A percentile compares a stretch with the other conserved stretches of the same genome.
phyloP scores from a whole-genome alignment of 2,888 invertebrate species.

The Scaeva pyrastri region DNA sequence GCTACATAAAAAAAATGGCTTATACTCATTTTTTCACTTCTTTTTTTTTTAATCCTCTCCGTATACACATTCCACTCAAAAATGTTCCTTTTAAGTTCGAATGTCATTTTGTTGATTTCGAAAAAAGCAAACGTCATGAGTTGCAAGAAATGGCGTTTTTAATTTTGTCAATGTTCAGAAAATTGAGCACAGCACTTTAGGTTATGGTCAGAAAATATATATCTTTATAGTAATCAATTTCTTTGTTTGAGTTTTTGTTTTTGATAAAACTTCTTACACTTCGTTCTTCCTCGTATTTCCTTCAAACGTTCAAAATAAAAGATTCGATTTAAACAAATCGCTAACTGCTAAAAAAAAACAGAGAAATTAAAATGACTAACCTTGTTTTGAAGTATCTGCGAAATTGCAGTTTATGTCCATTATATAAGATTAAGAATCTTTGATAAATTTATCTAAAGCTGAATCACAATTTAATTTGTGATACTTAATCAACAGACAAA shows the following conservation, averaged over 20 bases:
- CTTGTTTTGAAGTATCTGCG: conserved; percentile 17
- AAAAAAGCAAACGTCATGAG: too few species aligned
- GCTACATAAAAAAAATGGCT: not conserved
- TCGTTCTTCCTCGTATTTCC: not conserved
- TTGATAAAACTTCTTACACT: not conserved
- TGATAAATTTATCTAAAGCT: conserved; percentile 28
- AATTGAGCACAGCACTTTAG: not conserved
- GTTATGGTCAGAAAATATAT: not conserved
- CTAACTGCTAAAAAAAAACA: not conserved
- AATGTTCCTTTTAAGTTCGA: too few species aligned
- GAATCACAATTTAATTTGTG: conserved; percentile 38
- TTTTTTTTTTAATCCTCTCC: too few species aligned
- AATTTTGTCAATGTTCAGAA: not conserved
- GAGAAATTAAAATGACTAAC: conserved; percentile 34
- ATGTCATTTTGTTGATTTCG: too few species aligned
- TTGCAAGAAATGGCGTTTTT: too few species aligned
- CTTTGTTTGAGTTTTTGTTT: not conserved
- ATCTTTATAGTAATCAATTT: not conserved
- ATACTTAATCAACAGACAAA: conserved; percentile 17
- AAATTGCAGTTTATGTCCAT: not conserved
- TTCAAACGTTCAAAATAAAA: conserved; percentile 29
- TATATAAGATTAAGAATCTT: conserved; percentile 24
- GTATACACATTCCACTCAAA: too few species aligned
- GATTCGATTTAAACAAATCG: conserved; percentile 13
- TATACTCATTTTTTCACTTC: too few species aligned